A percentile compares a stretch with the other conserved stretches of the same genome.
Conservation (phyloP, 2,797 vertebrate genomes). For the Coluber constrictor region DNA sequence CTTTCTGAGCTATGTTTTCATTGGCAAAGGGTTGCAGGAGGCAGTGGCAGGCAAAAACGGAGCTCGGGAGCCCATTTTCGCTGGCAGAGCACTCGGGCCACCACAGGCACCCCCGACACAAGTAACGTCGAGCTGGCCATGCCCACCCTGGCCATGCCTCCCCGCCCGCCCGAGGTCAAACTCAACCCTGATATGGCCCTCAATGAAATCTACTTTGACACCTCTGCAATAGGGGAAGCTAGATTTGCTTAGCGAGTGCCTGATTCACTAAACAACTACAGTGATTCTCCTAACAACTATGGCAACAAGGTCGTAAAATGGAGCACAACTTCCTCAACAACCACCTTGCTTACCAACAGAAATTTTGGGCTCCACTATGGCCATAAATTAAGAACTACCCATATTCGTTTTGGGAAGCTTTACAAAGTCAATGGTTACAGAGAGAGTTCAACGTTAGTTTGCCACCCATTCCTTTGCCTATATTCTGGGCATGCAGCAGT, state of each 20-base stretch:
- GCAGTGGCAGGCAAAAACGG: too few relatives aligned
- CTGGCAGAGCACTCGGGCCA: too few relatives aligned
- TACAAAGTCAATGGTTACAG: not conserved
- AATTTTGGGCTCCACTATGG: not conserved
- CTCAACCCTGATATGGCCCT: too few relatives aligned
- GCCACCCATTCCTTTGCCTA: not conserved
- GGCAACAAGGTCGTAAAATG: not conserved
- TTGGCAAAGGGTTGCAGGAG: too few relatives aligned
- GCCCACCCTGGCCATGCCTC: too few relatives aligned
- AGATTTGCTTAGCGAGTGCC: not conserved
- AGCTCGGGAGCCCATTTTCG: too few relatives aligned
- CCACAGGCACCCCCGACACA: too few relatives aligned
- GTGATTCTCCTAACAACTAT: not conserved
- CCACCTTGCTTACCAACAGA: not conserved
- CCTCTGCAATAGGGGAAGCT: not conserved
- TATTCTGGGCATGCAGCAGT: not conserved
- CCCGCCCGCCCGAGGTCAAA: too few relatives aligned
- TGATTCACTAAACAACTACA: not conserved
- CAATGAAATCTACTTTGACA: too few relatives aligned
- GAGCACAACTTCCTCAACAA: not conserved
- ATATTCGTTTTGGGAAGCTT: not conserved
- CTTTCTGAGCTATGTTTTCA: too few relatives aligned
- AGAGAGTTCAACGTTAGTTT: not conserved
- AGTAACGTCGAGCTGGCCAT: too few relatives aligned
- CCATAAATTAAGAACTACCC: not conserved